A percentile compares a stretch with the other conserved stretches of the same genome.
These are phyloP conservation scores for Spisula subtruncata DNA, from an alignment of 2,888 invertebrate genomes.

Conservation along the genomic window DNA sequence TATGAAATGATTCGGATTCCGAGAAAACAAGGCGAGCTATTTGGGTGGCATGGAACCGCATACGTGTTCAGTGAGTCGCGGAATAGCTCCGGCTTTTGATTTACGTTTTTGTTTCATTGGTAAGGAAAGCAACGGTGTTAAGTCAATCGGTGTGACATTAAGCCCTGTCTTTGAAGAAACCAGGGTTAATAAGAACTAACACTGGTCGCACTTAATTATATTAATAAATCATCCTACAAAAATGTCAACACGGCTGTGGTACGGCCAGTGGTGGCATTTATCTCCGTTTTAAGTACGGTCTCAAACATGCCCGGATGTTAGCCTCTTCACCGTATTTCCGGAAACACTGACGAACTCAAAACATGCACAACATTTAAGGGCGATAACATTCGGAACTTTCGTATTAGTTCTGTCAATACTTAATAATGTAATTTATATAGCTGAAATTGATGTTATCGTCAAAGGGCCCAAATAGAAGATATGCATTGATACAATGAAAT, in stretches of 20 bases:
- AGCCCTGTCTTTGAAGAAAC: not conserved
- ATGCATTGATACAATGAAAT: too few relatives aligned
- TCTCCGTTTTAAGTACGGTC: not conserved
- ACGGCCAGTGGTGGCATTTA: not conserved
- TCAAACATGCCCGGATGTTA: not conserved
- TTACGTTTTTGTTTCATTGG: slow-evolving; percentile 9
- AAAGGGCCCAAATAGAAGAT: too few relatives aligned
- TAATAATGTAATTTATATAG: too few relatives aligned
- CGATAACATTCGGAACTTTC: too few relatives aligned
- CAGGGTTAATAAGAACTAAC: not conserved
- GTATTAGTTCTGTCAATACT: too few relatives aligned
- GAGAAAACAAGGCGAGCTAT: slow-evolving; percentile 47
- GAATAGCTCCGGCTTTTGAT: not conserved
- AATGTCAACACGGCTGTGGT: not conserved
- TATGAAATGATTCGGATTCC: slow-evolving; percentile 63
- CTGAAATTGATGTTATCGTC: too few relatives aligned
- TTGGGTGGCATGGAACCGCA: slow-evolving; percentile 54
- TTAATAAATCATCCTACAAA: not conserved
- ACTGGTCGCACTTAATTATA: not conserved
- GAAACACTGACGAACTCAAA: too few relatives aligned
- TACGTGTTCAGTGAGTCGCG: slow-evolving; percentile 19
- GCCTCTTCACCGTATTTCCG: not conserved
- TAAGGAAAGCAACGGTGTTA: not conserved
- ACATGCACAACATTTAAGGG: too few relatives aligned
- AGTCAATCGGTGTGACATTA: slow-evolving; percentile 17